These are phyloP conservation scores for Acanthosepion lycidas DNA, from an alignment of 2,888 invertebrate genomes.

Conservation along the genomic window DNA sequence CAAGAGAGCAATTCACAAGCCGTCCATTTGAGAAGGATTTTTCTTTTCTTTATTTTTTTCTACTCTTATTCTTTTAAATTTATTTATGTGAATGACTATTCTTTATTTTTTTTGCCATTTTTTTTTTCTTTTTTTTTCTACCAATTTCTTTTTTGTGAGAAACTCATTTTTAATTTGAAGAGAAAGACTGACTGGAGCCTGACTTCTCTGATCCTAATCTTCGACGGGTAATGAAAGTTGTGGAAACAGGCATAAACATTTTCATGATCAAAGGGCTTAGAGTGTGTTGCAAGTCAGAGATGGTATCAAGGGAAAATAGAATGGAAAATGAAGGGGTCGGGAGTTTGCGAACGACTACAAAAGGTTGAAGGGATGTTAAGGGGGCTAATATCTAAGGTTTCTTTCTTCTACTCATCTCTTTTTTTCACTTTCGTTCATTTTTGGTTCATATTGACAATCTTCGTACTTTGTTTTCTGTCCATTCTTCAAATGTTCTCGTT, in stretches of 20 bases:
- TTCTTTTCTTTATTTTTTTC: background rate
- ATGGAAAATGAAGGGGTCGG: too few relatives aligned
- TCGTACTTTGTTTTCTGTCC: too few relatives aligned
- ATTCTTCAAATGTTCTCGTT: too few relatives aligned
- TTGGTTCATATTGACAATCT: too few relatives aligned
- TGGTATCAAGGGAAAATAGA: background rate
- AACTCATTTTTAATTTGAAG: background rate
- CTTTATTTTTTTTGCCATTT: background rate
- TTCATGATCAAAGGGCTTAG: background rate
- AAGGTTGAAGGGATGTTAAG: too few relatives aligned
- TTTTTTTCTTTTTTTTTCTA: background rate
- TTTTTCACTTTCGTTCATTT: too few relatives aligned
- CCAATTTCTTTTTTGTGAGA: background rate
- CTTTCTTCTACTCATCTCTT: too few relatives aligned
- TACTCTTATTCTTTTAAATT: background rate
- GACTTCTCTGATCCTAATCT: background rate
- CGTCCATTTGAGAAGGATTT: background rate
- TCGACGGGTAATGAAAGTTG: slow-evolving; percentile 11
- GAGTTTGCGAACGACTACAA: too few relatives aligned
- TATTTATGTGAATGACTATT: background rate
- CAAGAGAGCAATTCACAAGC: background rate
- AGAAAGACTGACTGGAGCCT: background rate
- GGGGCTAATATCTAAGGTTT: too few relatives aligned
- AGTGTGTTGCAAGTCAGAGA: background rate
- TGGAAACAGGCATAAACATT: slow-evolving; percentile 17